Base-by-base conservation (phyloP, 2,888 invertebrate species). In the Macrosoma leucophasiata region DNA sequence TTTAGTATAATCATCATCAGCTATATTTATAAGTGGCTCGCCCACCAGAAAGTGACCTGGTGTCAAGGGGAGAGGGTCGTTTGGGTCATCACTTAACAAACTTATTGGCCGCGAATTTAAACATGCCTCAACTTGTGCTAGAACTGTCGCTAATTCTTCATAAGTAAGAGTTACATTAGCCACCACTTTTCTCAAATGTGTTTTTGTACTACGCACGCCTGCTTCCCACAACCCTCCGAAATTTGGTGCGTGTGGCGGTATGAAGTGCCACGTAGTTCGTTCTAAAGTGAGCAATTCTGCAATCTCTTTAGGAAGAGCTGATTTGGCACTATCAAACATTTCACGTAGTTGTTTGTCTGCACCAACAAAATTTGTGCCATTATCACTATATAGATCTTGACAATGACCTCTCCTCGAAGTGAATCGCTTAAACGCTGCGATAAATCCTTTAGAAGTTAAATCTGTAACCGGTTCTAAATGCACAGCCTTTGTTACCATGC, bases 381-480 rank as follows among this genome's bases (percentile, higher is more conserved):
- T 46, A 11, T 50, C 46, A 21, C 44, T 40, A 14, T 13, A 44
- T 1, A 50, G 1, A n/a, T 41, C 29, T 4, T 29, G 12, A 15
- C 37, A 36, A 29, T 36, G 32, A 0, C 46, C 47, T 18, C 46
- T n/a, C 6, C 45, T 19, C 0, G 39, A 21, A 1, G 25, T 23
- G 14, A 48, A 40, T 12, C 45, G 19, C 8, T 29, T 13, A 11
- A 47, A 50, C 4, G 50, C 50, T 6, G 43, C 38, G 7, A 48
- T 35, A 14, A 46, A 50, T 1, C 46, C 50, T 23, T 52, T 41
- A 1, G 59, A 35, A 5, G 52, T 39, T 3, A 62, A 21, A 19
- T 50, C 45, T 2, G 41, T 37, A 4, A 53, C 42, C 0, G 27
- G 40, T 28, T 52, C 50, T 3, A 52, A 20, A 17, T 50, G 48